Conservation (phyloP, 2,888 invertebrate genomes). For the Mimumesa dahlbomi region DNA sequence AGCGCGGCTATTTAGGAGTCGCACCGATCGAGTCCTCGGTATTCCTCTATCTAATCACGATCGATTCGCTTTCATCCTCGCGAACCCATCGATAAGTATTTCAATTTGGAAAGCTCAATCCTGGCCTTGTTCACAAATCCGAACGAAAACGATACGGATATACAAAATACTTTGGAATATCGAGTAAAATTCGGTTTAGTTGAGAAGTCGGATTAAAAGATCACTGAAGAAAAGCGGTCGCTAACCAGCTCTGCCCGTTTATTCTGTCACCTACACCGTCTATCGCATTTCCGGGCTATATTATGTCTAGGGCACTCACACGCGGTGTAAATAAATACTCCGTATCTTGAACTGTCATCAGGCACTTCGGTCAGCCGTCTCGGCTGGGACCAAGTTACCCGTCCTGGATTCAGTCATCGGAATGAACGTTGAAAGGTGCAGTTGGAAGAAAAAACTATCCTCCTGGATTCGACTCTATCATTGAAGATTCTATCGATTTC, state of each 20-base stretch:
- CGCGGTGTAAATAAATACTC: slow-evolving; percentile 74
- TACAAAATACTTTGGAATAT: too few species aligned
- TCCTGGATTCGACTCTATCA: too few species aligned
- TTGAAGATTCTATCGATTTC: too few species aligned
- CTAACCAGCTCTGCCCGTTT: slow-evolving; percentile 22
- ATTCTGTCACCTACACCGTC: slow-evolving; percentile 58
- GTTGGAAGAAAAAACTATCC: slow-evolving; percentile 13
- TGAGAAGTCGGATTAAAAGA: too few species aligned
- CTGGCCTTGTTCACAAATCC: too few species aligned
- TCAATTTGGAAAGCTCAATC: too few species aligned
- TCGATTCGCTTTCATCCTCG: too few species aligned
- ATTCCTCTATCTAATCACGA: too few species aligned
- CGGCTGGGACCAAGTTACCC: slow-evolving; percentile 25
- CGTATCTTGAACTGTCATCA: slow-evolving; percentile 72
- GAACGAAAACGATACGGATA: too few species aligned
- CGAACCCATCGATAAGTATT: background rate
- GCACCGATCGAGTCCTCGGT: too few species aligned
- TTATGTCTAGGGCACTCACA: slow-evolving; percentile 72
- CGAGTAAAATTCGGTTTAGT: too few species aligned
- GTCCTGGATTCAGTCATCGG: slow-evolving; percentile 29
- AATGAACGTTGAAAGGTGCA: slow-evolving; percentile 21
- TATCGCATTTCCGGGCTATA: slow-evolving; percentile 75
- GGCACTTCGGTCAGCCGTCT: slow-evolving; percentile 55
- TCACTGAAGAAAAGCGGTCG: slow-evolving; percentile 1
- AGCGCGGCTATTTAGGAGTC: too few species aligned